Conservation (phyloP, 1,140 invertebrate species). For the Chelonus insularis region DNA sequence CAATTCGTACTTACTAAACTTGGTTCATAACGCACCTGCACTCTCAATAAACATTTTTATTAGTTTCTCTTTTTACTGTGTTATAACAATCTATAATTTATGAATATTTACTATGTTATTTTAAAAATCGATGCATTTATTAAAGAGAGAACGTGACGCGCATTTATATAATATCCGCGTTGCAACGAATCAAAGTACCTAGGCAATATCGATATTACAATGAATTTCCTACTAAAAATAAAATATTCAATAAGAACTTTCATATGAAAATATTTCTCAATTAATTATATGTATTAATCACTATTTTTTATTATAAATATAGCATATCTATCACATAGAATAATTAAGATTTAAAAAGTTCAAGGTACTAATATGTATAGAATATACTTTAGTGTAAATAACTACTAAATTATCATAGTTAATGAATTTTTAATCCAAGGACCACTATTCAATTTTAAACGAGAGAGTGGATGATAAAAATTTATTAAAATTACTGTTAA, state of each 20-base stretch:
- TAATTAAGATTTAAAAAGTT: conserved; percentile 36
- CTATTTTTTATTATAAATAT: conserved; percentile 32
- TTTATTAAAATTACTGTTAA: conserved; percentile 42
- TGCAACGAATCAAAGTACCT: conserved; percentile 9
- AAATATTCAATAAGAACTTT: background rate
- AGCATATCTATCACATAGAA: conserved; percentile 36
- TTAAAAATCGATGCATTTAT: background rate
- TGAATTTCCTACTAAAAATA: conserved; percentile 1
- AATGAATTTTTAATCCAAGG: conserved; percentile 48
- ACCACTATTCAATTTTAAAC: conserved; percentile 45
- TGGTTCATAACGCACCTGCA: no score
- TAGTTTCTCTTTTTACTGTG: background rate
- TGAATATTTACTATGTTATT: background rate
- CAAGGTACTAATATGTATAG: conserved; percentile 33
- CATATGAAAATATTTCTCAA: background rate
- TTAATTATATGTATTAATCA: conserved; percentile 18
- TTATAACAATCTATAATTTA: background rate
- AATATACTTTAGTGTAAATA: conserved; percentile 36
- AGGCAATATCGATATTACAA: conserved; percentile 4
- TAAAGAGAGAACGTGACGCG: background rate
- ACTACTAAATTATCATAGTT: conserved; percentile 38
- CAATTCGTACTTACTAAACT: no score
- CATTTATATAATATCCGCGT: background rate
- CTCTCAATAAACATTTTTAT: background rate
- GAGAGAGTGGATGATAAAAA: conserved; percentile 10